Evolutionary conservation across 2,797 vertebrate species (phyloP), one percentile per base, ranked within the genome.

Genomic region (Craterocephalus amniculus): DNA sequence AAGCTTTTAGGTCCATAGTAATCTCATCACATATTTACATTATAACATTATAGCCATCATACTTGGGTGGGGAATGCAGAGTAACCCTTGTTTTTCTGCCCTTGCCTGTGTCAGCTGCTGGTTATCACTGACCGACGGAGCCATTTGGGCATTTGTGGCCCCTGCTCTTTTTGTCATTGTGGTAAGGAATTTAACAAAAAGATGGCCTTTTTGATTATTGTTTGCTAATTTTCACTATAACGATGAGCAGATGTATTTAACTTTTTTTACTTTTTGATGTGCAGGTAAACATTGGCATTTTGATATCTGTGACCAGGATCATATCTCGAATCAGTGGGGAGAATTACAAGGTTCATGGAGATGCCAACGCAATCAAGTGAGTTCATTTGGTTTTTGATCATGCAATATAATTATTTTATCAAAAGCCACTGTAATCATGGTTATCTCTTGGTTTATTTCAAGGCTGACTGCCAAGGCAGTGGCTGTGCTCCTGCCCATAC

Each of bases 111-210:
- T 51, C 92, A 99, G 98, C 90, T 99, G 98, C 84, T 99, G 98
- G 98, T 91, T 99, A 22, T 97, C 97, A 0, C 82, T 99, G 73
- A 89, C 93, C 61, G 94, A 94, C 0, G 97, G 97, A 2, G 95
- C 96, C 38, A 95, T 99, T 90, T 99, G 98, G 98, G 97, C 97
- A 16, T 99, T 99, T 35, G 98, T 99, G 76, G 97, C 96, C 2
- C 97, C 98, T 0, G 97, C 97, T 0, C 80, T 99, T 78, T 95
- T 96, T 77, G 95, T 99, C 24, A 97, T 99, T 40, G 87, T 96
- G 96, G 98, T 99, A 93, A 74, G 95, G 84, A 74, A 62, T 58
- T 52, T 45, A 34, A 34, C 18, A 35, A 38, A 64, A 48, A 27
- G 48, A 4, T 2, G 7, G 12, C 26, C 32, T 67, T 29, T 13